Percentiles rank a stretch among this genome's conserved stretches.
These are phyloP conservation scores for Nicator chloris DNA, from an alignment of 2,113 vertebrate genomes.

Conservation along the genomic window DNA sequence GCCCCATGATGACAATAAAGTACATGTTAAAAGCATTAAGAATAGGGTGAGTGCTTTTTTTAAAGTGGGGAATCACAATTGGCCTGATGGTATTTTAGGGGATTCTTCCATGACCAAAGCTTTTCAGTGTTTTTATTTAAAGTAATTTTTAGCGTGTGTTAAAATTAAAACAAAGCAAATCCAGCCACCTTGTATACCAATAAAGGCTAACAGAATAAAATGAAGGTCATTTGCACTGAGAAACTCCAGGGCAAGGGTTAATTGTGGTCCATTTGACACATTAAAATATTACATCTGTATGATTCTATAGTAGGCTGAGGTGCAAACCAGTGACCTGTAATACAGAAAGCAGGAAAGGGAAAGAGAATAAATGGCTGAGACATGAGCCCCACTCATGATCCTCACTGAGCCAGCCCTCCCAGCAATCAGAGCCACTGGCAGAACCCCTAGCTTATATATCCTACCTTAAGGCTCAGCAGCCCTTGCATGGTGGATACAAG, in stretches of 20 bases:
- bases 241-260: background rate
- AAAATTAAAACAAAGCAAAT: background rate
- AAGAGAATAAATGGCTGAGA: background rate
- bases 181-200: background rate
- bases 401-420: background rate
- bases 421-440: background rate
- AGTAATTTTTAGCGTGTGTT: background rate
- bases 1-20: background rate
- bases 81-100: background rate
- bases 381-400: background rate
- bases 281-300: background rate
- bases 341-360: background rate
- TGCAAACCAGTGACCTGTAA: background rate
- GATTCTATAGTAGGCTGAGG: background rate
- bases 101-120: background rate
- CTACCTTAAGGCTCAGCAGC: background rate
- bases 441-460: no score
- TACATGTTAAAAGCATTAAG: background rate
- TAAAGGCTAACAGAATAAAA: background rate
- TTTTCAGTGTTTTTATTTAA: background rate
- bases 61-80: background rate
- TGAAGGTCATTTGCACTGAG: background rate
- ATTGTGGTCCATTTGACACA: background rate
- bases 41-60: background rate
- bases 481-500: background rate